Base-by-base conservation (phyloP, 2,113 vertebrate genomes). In the Dasypus novemcinctus region DNA sequence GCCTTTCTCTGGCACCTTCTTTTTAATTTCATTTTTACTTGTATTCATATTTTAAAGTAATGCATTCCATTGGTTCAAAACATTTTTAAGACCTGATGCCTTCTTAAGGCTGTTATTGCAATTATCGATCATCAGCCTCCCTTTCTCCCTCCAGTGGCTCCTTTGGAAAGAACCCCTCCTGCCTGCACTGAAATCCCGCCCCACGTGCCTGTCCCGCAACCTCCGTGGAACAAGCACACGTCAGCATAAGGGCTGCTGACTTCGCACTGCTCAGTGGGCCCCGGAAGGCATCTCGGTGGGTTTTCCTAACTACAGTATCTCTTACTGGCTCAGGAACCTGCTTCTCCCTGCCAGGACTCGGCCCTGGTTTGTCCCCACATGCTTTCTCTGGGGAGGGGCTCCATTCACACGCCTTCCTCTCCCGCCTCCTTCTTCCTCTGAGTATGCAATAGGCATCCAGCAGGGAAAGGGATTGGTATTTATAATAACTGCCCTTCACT, bases 141-240 rank as follows among this genome's bases (percentile, higher is more conserved):
- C 75, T 10, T 33, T 18, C 14, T 57, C 9, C 46, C 75, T 52
- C 43, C 46, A 2, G 25, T 43, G 21, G 20, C 11, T 14, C 31
- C 61, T 31, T 74, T 4, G 2, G 59, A 1, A 41, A 7, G 11
- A 43, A n/a, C 46, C 25, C 14, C 61, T 79, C 46, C 20, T 10
- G 31, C 27, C 25, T 76, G 74, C 74, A 46, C 15, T 1, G 41
- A 75, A 17, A 7, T 27, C 25, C 36, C 8, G 7, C 69, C 21
- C 64, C 9, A 25, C 10, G 13, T 3, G 41, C 21, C n/a, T 3
- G 13, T 7, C 12, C 29, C 18, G 2, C 18, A 20, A 6, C 11
- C 52, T 49, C 43, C 27, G 23, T 1, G 1, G 20, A 57, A 5
- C 38, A 33, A 31, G 29, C 27, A 3, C 1, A 7, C 17, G 54